phyloP scores from a whole-genome alignment of 2,113 vertebrate species.

The Oncorhynchus keta region DNA sequence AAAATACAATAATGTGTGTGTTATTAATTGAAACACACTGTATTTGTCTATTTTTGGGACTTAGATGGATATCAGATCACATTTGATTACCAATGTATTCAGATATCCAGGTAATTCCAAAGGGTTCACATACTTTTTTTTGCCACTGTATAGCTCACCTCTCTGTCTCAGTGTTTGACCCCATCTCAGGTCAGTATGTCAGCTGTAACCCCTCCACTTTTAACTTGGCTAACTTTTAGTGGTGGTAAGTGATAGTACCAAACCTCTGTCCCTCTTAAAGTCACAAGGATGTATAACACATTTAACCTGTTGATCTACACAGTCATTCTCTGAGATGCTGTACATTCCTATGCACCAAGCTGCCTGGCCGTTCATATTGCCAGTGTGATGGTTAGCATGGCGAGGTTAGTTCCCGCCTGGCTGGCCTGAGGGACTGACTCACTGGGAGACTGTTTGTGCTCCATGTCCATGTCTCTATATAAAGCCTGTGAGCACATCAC shows the following conservation, averaged over 20 bases:
- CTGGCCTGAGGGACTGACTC: conserved; percentile 6
- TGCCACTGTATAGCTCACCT: not conserved
- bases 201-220: not conserved
- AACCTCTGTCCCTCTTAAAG: not conserved
- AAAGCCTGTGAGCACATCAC: conserved; percentile 41
- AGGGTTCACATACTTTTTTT: too few species aligned
- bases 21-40: too few species aligned
- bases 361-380: not conserved
- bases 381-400: not conserved
- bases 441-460: conserved; percentile 13
- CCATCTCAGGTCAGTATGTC: not conserved
- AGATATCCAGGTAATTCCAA: too few species aligned
- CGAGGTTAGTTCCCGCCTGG: not conserved
- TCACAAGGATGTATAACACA: not conserved
- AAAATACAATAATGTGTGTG: too few species aligned
- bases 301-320: not conserved
- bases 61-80: too few species aligned
- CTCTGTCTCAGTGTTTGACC: not conserved
- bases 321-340: not conserved
- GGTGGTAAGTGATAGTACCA: not conserved
- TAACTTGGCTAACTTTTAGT: not conserved
- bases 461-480: conserved; percentile 33
- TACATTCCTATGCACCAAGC: not conserved
- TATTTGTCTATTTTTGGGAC: too few species aligned
- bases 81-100: too few species aligned